Base-by-base conservation (phyloP, 2,888 invertebrate species). In the Strigamia transsilvanica region DNA sequence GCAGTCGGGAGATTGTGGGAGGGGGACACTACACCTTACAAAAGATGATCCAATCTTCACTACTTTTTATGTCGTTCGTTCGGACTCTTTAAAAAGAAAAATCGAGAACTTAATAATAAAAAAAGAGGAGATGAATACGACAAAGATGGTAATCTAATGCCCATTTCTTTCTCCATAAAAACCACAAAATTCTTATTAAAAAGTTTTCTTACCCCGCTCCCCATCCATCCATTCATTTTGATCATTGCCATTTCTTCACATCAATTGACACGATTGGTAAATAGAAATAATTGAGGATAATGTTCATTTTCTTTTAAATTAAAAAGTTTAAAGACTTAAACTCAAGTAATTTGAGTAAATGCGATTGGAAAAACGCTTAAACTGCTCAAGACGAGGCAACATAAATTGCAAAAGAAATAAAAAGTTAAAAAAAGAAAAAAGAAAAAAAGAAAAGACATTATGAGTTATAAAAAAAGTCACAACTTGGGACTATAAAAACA, bases 1-100 rank as follows among this genome's bases (percentile, higher is more conserved):
- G 66, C 66, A 27, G 66, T 66, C 66, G 66, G 15, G 32, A 66
- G 66, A 66, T 66, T 66, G 66, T 66, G 66, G 66, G 27, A 66
- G 66, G 66, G 66, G 66, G 66, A 66, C 66, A 66, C 66, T 66
- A 66, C 66, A 66, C 66, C 66, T 66, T 66, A 66, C 66, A 66
- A 66, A 66, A 66, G 66, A 66, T 66, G 66, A 66, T 66, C 66
- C 66, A 66, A 66, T 66, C 66, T 66, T 66, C 66, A 27, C 66
- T 15, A 66, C 66, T 66, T 66, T 66, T 66, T 66, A 66, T 66
- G 66, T 66, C 66, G 66, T 66, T 66, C 66, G 66, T 66, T 66
- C 66, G 66, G 66, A 66, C 66, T 66, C 66, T 32, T 66, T 32
- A 10, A 23, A 66, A 32, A 66, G 66, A 66, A 66, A 66, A 66